phyloP scores from a whole-genome alignment of 2,797 vertebrate genomes.

The Cercopithecus hamlyni region DNA sequence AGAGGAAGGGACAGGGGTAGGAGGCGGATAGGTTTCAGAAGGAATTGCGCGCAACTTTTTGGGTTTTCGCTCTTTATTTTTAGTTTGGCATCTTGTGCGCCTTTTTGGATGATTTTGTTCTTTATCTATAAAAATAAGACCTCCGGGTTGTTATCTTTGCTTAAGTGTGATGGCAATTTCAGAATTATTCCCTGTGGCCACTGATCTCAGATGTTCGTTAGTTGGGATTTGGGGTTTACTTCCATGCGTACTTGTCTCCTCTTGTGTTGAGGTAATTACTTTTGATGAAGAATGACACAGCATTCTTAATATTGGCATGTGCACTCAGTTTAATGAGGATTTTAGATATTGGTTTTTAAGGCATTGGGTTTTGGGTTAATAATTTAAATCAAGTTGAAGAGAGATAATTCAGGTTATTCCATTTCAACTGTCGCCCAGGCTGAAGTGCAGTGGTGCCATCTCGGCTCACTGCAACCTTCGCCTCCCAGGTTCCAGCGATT shows the following conservation, averaged over 20 bases:
- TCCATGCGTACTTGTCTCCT: not conserved
- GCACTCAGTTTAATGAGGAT: not conserved
- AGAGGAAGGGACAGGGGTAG: not conserved
- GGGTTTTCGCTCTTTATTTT: not conserved
- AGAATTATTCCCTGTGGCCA: not conserved
- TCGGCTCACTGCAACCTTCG: too few species aligned
- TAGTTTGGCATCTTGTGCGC: not conserved
- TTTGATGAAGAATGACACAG: not conserved
- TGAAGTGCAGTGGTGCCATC: too few species aligned
- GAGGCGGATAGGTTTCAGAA: not conserved
- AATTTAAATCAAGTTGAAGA: not conserved
- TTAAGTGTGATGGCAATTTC: not conserved
- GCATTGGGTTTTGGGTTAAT: not conserved
- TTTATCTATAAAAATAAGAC: not conserved
- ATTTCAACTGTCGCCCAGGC: not conserved
- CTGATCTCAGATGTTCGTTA: not conserved
- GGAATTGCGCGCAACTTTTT: not conserved
- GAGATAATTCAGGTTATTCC: not conserved
- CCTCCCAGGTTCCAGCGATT: too few species aligned
- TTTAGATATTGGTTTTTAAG: slow-evolving; percentile 3
- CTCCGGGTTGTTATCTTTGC: not conserved
- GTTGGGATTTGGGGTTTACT: slow-evolving; percentile 7
- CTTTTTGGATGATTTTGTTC: slow-evolving; percentile 7
- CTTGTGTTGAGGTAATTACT: not conserved
- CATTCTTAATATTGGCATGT: not conserved